Percentiles rank a stretch among this genome's conserved stretches.
Evolutionary conservation across 2,888 invertebrate species (phyloP).

Genomic region (Odontocolon sp.): DNA sequence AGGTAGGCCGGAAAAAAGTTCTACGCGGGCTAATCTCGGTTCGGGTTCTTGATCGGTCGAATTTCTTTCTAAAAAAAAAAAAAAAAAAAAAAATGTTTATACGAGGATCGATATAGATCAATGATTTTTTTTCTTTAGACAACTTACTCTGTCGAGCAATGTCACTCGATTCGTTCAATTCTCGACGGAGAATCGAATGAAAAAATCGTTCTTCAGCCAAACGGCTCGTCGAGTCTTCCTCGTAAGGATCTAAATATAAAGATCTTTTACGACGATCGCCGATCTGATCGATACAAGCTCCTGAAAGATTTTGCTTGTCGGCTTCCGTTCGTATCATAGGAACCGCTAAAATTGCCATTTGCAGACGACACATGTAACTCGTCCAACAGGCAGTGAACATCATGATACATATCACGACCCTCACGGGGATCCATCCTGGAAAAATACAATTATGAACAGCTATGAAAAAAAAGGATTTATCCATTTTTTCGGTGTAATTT

Average conservation of each 20-base stretch:
- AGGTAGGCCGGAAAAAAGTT: slow-evolving; percentile 64
- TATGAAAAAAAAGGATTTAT: not conserved
- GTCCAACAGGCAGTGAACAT: slow-evolving; percentile 88
- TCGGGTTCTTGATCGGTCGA: not conserved
- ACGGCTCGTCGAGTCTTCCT: slow-evolving; percentile 9
- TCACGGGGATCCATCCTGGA: slow-evolving; percentile 82
- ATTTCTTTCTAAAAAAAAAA: not conserved
- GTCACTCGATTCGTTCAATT: not conserved
- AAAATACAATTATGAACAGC: slow-evolving; percentile 15
- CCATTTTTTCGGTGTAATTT: too few relatives aligned
- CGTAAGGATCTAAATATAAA: slow-evolving; percentile 8
- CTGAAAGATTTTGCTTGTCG: slow-evolving; percentile 36
- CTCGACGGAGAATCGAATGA: not conserved
- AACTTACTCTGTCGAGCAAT: not conserved
- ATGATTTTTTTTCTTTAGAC: not conserved
- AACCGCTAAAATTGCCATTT: slow-evolving; percentile 85
- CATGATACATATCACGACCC: slow-evolving; percentile 85
- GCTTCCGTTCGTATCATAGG: slow-evolving; percentile 70
- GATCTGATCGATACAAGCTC: slow-evolving; percentile 43
- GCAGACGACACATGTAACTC: slow-evolving; percentile 88
- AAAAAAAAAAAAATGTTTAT: not conserved
- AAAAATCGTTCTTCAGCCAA: slow-evolving; percentile 3
- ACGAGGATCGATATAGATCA: not conserved
- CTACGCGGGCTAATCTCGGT: not conserved
- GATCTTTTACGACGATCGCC: slow-evolving; percentile 26